Base-by-base conservation (phyloP, 2,797 vertebrate genomes). In the Babyrousa celebensis region DNA sequence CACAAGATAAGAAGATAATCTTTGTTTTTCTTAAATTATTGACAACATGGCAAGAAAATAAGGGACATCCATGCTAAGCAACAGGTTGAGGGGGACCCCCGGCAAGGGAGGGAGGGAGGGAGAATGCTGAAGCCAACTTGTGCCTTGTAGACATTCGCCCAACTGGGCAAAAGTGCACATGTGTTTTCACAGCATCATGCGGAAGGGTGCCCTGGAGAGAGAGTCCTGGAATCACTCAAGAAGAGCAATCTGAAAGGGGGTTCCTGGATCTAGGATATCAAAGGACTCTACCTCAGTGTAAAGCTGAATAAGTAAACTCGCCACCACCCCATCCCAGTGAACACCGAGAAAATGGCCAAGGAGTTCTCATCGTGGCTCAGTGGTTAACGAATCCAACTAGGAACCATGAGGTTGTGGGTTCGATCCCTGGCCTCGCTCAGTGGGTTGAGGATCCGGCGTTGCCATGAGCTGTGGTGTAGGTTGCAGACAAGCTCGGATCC, bases 11-110 rank as follows among this genome's bases (percentile, higher is more conserved):
- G 58, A 82, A 68, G 5, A 29, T 40, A 27, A 72, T 4, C 48
- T 75, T 56, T 92, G 36, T 16, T 94, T 87, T 58, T 52, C 14
- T 23, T 77, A 91, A 94, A 68, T 68, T 56, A 60, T n/a, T 68
- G 78, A 85, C n/a, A 52, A 77, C 58, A 82, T 62, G 56, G 7
- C 23, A 82, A 88, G 71, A 58, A 25, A 62, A 21, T 48, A 63
- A 93, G 29, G 21, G 18, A 25, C 4, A 20, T 9, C 3, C 8
- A 56, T 32, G 56, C 0, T 1, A 70, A 87, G 21, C 43, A 52
- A 32, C n/a, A 20, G 75, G 36, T 72, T 36, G 25, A 25, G 62
- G 14, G 40, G 52, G 40, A 56, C 25, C 15, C 60, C 58, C 8
- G 6, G 12, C 12, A 1, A 71, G 27, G 25, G 1, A 71, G 27